Base-by-base conservation (phyloP, 2,888 invertebrate species). In the Cecidostiba fungosa region DNA sequence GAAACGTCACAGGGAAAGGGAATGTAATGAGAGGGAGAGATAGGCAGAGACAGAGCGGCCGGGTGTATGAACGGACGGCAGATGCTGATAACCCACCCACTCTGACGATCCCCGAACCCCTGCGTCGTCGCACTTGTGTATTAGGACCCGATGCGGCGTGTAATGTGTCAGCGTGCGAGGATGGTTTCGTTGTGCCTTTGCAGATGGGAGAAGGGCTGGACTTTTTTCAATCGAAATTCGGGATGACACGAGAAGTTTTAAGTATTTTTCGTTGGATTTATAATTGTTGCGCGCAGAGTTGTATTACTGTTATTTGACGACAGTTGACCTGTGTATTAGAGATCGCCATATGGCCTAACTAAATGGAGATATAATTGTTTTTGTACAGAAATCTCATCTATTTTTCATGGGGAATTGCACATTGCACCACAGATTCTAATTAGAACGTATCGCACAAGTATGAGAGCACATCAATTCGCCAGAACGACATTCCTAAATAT, bases 31-130 rank as follows among this genome's bases (percentile, higher is more conserved):
- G 77, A 81, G 70, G 74, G 77, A 62, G 82, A 77, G 76, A 74
- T 70, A 43, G 36, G 77, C 19, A 36, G 77, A 78, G 83, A 85
- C 74, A 74, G 77, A n/a, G 77, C 54, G 76, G 6, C n/a, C n/a
- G 23, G 83, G 76, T 84, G 76, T 66, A 76, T 80, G 88, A 88
- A 87, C 89, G 88, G 86, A 86, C 85, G 83, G 90, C 92, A 92
- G 91, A 91, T 91, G 91, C 91, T 90, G 87, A 86, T 89, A 85
- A 88, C 87, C 85, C 88, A 80, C 81, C 80, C 86, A 74, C 87
- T 79, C 85, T 78, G 76, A 62, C 29, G 50, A 59, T 47, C 62
- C 23, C 23, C 69, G 32, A 14, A 29, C 36, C 32, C 72, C 43
- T 79, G 86, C 82, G 59, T 78, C 43, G 10, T 36, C 16, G n/a